phyloP scores from a whole-genome alignment of 2,113 vertebrate species.

The Eubucco bourcierii region DNA sequence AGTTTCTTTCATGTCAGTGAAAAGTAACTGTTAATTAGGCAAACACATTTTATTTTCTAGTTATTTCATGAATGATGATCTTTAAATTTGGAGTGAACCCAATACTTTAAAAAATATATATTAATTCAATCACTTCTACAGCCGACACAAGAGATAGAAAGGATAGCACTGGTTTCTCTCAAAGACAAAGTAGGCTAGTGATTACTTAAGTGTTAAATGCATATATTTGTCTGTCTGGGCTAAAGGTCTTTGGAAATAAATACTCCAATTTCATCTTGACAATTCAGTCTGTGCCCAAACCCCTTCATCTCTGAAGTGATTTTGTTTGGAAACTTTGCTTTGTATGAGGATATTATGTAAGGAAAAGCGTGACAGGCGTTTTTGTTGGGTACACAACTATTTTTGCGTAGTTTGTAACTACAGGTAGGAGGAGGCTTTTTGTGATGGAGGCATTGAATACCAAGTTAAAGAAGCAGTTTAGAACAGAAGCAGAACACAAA shows the following conservation, averaged over 20 bases:
- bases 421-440: background rate
- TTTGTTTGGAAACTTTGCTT: background rate
- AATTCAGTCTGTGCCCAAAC: background rate
- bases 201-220: background rate
- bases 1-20: background rate
- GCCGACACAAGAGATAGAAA: background rate
- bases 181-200: background rate
- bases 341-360: accelerated
- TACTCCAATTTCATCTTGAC: background rate
- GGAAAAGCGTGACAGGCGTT: background rate
- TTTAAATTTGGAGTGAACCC: background rate
- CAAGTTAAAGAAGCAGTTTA: background rate
- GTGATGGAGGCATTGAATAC: background rate
- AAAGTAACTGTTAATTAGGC: background rate
- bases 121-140: background rate
- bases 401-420: background rate
- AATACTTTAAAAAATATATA: no score
- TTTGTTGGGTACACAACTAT: background rate
- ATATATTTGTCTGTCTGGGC: background rate
- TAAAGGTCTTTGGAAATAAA: background rate
- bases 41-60: background rate
- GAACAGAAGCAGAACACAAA: background rate
- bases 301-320: background rate
- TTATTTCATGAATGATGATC: background rate
- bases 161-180: background rate